Base-by-base conservation (phyloP, 2,113 vertebrate species). In the Chaetodon auriga region DNA sequence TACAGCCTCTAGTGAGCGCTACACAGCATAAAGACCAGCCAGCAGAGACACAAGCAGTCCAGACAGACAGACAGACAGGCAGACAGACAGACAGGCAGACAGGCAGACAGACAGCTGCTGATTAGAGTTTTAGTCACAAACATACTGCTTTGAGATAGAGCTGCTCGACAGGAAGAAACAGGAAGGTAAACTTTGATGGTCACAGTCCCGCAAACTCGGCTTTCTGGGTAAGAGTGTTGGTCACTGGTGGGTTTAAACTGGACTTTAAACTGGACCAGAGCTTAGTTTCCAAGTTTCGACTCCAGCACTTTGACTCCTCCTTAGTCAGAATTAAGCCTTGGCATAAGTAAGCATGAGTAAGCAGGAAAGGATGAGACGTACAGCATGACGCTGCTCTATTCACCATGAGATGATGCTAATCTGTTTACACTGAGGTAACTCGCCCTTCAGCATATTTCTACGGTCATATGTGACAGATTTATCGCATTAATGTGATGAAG, bases 1-100 rank as follows among this genome's bases (percentile, higher is more conserved):
- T 74, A 58, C 30, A 72, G 61, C 90, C 86, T 84, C 63, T 79
- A 85, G 86, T 75, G 80, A 87, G 87, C 1, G 64, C 78, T 80
- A 45, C 38, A 43, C 41, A 82, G 81, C 62, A 25, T 68, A 7
- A 81, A 83, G 77, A 55, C 30, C 60, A 43, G 75, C 65, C 49
- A 66, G 81, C 80, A 85, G 81, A 87, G 48, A 80, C 48, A 74
- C 41, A 84, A 23, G 60, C 68, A 81, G 70, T 53, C 38, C 73
- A 86, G 16, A 80, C 72, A 76, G 43, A 81, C 72, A 61, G 16
- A 45, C 79, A 80, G 45, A 43, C 60, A 61, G 48, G 21, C 58
- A 83, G 54, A 30, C 30, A 30, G 30, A 30, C 73, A 86, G 16
- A 80, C 72, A 76, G 43, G 78, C 72, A 61, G 16, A 45, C 79